Base-by-base conservation (phyloP, 1,140 invertebrate species). In the Meloidogyne hapla region DNA sequence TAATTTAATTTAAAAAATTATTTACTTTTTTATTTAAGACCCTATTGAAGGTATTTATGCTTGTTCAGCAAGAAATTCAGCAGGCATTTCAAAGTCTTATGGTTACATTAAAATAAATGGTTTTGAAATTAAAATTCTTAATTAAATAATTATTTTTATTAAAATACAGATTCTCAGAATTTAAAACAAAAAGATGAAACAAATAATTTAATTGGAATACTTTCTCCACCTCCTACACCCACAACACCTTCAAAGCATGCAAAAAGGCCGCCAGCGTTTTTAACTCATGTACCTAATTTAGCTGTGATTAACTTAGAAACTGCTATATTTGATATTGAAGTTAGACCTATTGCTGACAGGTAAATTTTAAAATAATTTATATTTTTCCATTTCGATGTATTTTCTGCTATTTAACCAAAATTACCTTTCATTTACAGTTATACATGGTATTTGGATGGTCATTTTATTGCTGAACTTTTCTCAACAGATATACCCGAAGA, bases 11-110 rank as follows among this genome's bases (percentile, higher is more conserved):
- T 33, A 33, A 38, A 23, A 69, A 25, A 18, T 48, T 26, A 40
- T 45, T n/a, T n/a, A 26, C n/a, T 10, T 6, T 9, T 61, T 25
- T 38, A 18, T 40, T 69, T 45, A 26, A 69, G 74, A 42, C 18
- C 76, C 66, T 1, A n/a, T 70, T 63, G 38, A 56, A 42, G 74
- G 40, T 0, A 65, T 45, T 42, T 76, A 74, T n/a, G 63, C 26
- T 42, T 69, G 38, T 42, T 15, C 26, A 23, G 66, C 61, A 21
- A 38, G 63, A 33, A 65, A 80, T 69, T 61, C 80, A 68, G 84
- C 84, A 15, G 85, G 85, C 21, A 76, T 80, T 33, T 84, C 82
- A 66, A 87, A 83, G 23, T 84, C 79, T 62, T 85, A 85, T 76
- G 84, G 84, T 13, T 85, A 87, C 56, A 77, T 85, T 62, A 82